Conservation (phyloP, 2,797 vertebrate species). For the Oryzias sinensis region DNA sequence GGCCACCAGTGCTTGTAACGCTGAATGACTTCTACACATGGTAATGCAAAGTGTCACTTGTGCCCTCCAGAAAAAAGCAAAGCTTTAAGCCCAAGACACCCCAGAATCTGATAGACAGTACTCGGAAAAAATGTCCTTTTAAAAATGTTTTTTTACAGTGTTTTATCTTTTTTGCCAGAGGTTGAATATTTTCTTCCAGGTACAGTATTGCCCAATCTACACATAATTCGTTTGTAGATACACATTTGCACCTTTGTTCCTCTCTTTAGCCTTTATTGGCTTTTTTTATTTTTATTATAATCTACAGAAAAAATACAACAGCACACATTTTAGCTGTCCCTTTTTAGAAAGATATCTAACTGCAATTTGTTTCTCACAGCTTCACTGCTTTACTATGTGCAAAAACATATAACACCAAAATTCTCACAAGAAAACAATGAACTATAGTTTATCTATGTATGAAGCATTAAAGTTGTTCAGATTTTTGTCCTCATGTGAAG, state of each 20-base stretch:
- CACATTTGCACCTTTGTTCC: slow-evolving; percentile 6
- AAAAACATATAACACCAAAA: slow-evolving; percentile 1
- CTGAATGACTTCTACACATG: slow-evolving; percentile 28
- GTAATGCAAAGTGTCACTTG: too few species aligned
- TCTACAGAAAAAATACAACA: too few species aligned
- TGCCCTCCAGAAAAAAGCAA: slow-evolving; percentile 55
- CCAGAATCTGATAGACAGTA: slow-evolving; percentile 48
- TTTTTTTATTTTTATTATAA: too few species aligned
- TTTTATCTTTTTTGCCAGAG: slow-evolving; percentile 19
- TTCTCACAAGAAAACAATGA: background rate
- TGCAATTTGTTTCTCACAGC: slow-evolving; percentile 2
- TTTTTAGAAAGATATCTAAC: background rate
- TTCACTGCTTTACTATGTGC: background rate
- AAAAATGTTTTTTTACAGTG: slow-evolving; percentile 34
- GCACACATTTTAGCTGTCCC: too few species aligned
- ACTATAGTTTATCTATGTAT: slow-evolving; percentile 1
- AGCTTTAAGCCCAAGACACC: slow-evolving; percentile 58
- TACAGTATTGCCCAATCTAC: background rate
- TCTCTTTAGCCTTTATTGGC: background rate
- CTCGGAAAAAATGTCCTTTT: slow-evolving; percentile 30
- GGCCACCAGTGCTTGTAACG: slow-evolving; percentile 9
- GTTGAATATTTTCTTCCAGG: slow-evolving; percentile 3
- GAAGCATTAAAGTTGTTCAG: slow-evolving; percentile 1
- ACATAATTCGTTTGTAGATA: background rate
- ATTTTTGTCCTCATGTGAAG: slow-evolving; percentile 5